These are phyloP conservation scores for Lerema accius DNA, from an alignment of 1,140 invertebrate genomes.

Conservation along the genomic window DNA sequence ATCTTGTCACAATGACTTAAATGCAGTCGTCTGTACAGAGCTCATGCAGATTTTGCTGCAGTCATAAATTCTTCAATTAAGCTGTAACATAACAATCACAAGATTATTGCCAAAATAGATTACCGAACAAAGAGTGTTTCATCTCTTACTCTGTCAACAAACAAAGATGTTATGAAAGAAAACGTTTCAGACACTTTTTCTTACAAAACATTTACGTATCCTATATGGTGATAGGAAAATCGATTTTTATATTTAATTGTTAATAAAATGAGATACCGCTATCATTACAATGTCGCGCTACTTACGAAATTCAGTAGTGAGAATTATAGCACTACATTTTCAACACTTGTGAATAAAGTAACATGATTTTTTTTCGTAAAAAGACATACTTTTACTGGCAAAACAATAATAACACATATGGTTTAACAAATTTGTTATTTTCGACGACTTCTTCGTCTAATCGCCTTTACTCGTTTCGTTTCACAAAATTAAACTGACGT, in stretches of 20 bases:
- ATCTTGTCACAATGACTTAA: not conserved
- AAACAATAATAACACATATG: not conserved
- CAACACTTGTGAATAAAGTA: not conserved
- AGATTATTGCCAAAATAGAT: conserved; percentile 23
- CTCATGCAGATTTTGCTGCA: not conserved
- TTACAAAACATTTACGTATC: not conserved
- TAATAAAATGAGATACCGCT: conserved; percentile 24
- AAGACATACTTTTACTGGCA: not conserved
- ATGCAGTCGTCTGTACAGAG: not conserved
- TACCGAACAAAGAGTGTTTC: conserved; percentile 28
- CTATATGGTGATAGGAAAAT: conserved; percentile 1
- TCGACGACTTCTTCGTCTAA: too few relatives aligned
- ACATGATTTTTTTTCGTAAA: not conserved
- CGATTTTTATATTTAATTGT: conserved; percentile 3
- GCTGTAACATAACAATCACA: not conserved
- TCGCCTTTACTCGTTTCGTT: too few relatives aligned
- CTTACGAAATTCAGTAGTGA: not conserved
- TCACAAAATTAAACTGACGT: too few relatives aligned
- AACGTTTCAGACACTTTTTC: too few relatives aligned
- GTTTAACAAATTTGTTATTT: too few relatives aligned
- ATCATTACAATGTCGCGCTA: conserved; percentile 2
- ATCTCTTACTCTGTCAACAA: conserved; percentile 18
- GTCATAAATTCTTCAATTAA: conserved; percentile 9
- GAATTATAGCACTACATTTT: not conserved
- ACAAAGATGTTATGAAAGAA: conserved; percentile 19